Conservation (phyloP, 2,888 invertebrate genomes). For the Acanthosoma haemorrhoidale region DNA sequence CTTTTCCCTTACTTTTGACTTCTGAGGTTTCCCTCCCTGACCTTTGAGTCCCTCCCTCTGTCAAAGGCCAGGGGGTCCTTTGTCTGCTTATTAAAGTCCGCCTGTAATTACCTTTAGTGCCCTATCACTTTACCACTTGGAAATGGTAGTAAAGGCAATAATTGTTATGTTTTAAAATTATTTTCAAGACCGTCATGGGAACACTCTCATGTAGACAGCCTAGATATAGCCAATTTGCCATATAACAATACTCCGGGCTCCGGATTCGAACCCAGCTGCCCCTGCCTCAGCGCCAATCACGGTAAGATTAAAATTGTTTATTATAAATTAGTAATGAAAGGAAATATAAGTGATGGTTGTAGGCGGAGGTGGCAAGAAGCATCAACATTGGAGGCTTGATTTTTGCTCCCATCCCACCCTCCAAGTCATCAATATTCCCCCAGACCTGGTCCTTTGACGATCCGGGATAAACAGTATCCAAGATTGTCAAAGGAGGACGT, state of each 20-base stretch:
- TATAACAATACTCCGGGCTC: background rate
- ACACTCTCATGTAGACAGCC: too few species aligned
- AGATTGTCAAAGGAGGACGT: slow-evolving; percentile 25
- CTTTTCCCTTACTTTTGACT: slow-evolving; percentile 9
- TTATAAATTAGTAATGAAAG: slow-evolving; percentile 33
- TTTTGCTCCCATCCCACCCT: slow-evolving; percentile 17
- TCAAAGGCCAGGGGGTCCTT: background rate
- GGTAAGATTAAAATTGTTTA: slow-evolving; percentile 36
- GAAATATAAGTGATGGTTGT: background rate
- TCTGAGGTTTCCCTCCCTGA: background rate
- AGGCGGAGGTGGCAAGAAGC: slow-evolving; percentile 3
- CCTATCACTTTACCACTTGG: too few species aligned
- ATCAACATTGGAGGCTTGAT: slow-evolving; percentile 37
- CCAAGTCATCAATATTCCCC: background rate
- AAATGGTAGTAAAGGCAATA: too few species aligned
- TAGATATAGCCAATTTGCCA: too few species aligned
- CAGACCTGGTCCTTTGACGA: background rate
- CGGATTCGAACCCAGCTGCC: too few species aligned
- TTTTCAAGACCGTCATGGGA: too few species aligned
- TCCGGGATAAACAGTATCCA: slow-evolving; percentile 20
- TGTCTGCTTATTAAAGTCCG: background rate
- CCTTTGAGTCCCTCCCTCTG: background rate
- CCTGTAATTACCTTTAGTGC: too few species aligned
- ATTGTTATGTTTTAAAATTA: too few species aligned
- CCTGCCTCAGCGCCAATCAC: slow-evolving; percentile 31